phyloP scores from a whole-genome alignment of 2,113 vertebrate species.

The Typhlomys cinereus region DNA sequence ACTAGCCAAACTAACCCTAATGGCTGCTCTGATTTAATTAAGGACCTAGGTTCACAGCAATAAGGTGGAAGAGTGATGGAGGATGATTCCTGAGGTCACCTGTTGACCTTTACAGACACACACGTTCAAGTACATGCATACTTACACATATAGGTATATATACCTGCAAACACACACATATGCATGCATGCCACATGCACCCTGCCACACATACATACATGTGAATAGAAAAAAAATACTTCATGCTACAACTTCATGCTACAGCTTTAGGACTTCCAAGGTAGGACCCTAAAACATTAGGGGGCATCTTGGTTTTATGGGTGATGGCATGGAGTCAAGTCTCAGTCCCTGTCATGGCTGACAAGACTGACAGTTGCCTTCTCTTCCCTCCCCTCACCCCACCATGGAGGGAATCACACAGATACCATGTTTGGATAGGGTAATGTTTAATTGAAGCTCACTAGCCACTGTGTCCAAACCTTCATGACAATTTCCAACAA shows the following conservation, averaged over 20 bases:
- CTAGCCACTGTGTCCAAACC: neutral
- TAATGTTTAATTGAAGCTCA: neutral
- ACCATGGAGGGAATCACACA: neutral
- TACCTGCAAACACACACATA: too few relatives aligned
- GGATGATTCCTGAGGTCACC: too few relatives aligned
- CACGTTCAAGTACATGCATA: too few relatives aligned
- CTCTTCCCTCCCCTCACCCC: neutral
- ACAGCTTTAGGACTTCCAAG: neutral
- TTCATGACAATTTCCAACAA: neutral
- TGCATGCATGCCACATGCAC: too few relatives aligned
- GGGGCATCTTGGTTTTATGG: neutral
- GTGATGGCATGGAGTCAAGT: neutral
- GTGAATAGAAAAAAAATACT: neutral
- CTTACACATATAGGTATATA: too few relatives aligned
- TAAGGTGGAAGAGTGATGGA: too few relatives aligned
- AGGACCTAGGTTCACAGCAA: too few relatives aligned
- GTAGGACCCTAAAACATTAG: neutral
- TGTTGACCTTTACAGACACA: neutral
- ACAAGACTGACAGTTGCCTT: too few relatives aligned
- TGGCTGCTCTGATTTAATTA: too few relatives aligned
- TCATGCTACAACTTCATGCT: too few relatives aligned
- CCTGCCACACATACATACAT: neutral
- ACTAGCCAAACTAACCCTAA: too few relatives aligned
- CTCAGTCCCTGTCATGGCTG: too few relatives aligned
- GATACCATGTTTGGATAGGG: fast-evolving